Conservation (phyloP, 1,140 invertebrate genomes). For the Zaprionus capensis region DNA sequence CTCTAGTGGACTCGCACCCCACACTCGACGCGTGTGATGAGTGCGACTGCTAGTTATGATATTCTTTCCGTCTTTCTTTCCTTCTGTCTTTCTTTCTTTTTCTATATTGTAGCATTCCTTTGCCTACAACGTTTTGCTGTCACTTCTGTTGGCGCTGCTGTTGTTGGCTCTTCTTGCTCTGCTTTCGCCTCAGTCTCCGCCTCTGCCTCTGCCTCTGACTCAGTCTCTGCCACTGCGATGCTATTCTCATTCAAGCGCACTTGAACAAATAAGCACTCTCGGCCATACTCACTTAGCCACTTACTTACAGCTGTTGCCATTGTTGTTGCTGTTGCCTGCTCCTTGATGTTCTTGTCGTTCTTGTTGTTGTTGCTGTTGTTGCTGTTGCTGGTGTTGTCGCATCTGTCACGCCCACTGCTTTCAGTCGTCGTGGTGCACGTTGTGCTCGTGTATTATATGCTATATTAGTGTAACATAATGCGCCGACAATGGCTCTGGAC, state of each 20-base stretch:
- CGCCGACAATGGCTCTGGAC: constrained; percentile 37
- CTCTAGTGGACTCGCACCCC: constrained; percentile 1
- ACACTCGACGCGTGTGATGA: constrained; percentile 9
- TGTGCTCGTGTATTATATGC: constrained; percentile 24
- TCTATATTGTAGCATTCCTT: constrained; percentile 31
- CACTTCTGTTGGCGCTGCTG: constrained; percentile 24
- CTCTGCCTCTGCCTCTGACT: neutral
- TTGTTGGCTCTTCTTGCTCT: neutral
- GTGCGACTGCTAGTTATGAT: constrained; percentile 20
- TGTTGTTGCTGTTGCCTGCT: constrained; percentile 33
- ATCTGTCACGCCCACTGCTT: constrained; percentile 38
- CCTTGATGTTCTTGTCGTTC: constrained; percentile 27
- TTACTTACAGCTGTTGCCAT: constrained; percentile 60
- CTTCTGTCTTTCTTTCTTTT: constrained; percentile 8
- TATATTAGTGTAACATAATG: constrained; percentile 53
- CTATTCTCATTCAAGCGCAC: constrained; percentile 57
- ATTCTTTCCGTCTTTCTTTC: constrained; percentile 3
- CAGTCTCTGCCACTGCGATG: constrained; percentile 23
- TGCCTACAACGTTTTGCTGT: constrained; percentile 49
- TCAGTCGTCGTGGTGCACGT: constrained; percentile 13
- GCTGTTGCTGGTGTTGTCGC: constrained; percentile 19
- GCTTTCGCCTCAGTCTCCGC: neutral
- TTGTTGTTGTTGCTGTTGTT: constrained; percentile 6
- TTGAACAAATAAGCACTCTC: constrained; percentile 66
- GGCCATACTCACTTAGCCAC: constrained; percentile 66